Base-by-base conservation (phyloP, 2,888 invertebrate genomes). In the Macrophya annulata region DNA sequence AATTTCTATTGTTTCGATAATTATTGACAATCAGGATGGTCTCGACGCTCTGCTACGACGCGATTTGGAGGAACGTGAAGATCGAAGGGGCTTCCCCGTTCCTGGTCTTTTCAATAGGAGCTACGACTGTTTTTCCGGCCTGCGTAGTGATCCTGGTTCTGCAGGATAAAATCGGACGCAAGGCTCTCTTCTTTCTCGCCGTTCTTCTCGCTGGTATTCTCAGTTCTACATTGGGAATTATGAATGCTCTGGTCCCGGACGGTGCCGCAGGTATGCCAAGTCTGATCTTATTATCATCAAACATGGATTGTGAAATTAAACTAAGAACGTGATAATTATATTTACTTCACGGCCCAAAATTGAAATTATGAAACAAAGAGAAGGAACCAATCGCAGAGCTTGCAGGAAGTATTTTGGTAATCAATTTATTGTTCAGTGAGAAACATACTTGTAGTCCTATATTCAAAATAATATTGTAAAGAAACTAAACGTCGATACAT, bases 11-110 rank as follows among this genome's bases (percentile, higher is more conserved):
- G 6, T 31, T 25, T 31, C 3, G 31, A 31, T 31, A 31, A 59
- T 48, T 31, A 31, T 37, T 10, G 0, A 45, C 43, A 3, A 37
- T 31, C 59, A 95, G 95, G 85, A 95, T 95, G 95, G 95, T 95
- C 45, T 94, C 95, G 90, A 95, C 95, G 25, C 92, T 95, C 43
- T 95, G 95, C 89, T 95, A 95, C 89, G 95, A 95, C 89, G 95
- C 95, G 17, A 95, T 95, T 76, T 95, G 95, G 9, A 93, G 95
- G 84, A 95, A 95, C 89, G 94, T 95, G 10, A 94, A 94, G 89
- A 95, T 95, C 87, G 92, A 95, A 86, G 94, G 94, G 74, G 94
- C 94, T 88, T 95, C 95, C 31, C 95, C 95, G 68, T 95, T 95
- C 89, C 87, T 94, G 68, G 94, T 95, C 90, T 95, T 95, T 91